Base-by-base conservation (phyloP, 2,888 invertebrate genomes). In the Scaptomyza caliginosa region DNA sequence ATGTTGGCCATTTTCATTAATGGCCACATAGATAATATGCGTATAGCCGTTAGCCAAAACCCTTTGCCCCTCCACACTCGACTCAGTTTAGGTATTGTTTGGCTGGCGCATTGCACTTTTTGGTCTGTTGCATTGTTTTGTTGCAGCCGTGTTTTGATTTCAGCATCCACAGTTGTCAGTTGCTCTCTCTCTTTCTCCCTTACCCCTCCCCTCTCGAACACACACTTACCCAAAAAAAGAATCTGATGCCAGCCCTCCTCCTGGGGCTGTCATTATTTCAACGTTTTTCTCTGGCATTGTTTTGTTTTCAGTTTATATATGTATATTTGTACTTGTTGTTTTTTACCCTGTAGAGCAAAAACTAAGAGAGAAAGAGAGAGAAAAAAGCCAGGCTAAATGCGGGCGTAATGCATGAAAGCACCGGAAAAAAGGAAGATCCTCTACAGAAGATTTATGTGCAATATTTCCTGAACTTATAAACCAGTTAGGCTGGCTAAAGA, bases 1-100 rank as follows among this genome's bases (percentile, higher is more conserved):
- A 59, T 79, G 76, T 72, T 84, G 78, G 85, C 82, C 75, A 83
- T 83, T 83, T 86, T 85, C 87, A 86, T 86, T 86, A 86, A 81
- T 83, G 84, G 84, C 52, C 51, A 36, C 54, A 69, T 58, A 78
- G 74, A 65, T 54, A 66, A 71, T 75, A 69, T 56, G 62, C 71
- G 52, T 60, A 32, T 60, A 32, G 42, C 43, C 40, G 28, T 48
- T 40, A 17, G 13, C 59, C 39, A 17, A 10, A 21, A 19, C 30
- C 28, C 42, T 13, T 13, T 10, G 5, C 26, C 24, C 45, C 8
- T 0, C 24, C 28, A 1, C 10, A 11, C n/a, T n/a, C n/a, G n/a
- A 4, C 21, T 24, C 17, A 11, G 3, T 38, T 26, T 43, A 16
- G 34, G 57, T 40, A 77, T 76, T 73, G 69, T 75, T 36, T 74